A percentile compares a stretch with the other conserved stretches of the same genome.
Conservation (phyloP, 2,113 vertebrate species). For the Eolophus roseicapilla region DNA sequence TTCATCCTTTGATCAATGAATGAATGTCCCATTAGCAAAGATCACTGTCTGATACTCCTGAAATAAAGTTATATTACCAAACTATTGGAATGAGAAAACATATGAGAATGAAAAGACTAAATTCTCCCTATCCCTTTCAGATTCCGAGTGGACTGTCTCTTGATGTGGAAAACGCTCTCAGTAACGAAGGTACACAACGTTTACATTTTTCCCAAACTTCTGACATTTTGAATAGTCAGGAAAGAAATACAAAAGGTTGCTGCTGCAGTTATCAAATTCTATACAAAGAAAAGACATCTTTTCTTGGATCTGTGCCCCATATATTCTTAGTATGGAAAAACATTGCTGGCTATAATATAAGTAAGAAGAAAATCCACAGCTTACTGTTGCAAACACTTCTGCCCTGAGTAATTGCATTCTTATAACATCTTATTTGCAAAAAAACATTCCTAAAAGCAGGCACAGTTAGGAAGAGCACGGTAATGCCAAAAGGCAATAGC, state of each 20-base stretch:
- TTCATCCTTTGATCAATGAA: not conserved
- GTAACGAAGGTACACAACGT: not conserved
- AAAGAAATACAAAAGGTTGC: not conserved
- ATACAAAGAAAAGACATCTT: not conserved
- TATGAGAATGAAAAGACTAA: not conserved
- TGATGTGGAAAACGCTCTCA: not conserved
- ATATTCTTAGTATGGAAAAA: constrained; percentile 21
- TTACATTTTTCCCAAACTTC: constrained; percentile 3
- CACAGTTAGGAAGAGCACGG: not conserved
- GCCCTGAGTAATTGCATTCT: not conserved
- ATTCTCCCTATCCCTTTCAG: not conserved
- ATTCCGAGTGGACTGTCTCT: not conserved
- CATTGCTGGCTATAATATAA: not conserved
- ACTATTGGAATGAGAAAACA: not conserved
- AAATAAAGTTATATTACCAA: not conserved
- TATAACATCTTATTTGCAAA: not conserved
- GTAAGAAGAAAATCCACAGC: not conserved
- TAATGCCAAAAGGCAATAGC: not conserved
- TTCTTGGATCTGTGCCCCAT: not conserved
- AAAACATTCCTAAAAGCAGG: not conserved
- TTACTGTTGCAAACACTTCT: not conserved
- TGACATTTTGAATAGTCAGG: not conserved
- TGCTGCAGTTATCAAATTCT: not conserved
- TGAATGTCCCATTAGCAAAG: not conserved
- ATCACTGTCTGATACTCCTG: not conserved